Evolutionary conservation across 2,888 invertebrate genomes (phyloP).

Genomic region (Drosophila ezoana): DNA sequence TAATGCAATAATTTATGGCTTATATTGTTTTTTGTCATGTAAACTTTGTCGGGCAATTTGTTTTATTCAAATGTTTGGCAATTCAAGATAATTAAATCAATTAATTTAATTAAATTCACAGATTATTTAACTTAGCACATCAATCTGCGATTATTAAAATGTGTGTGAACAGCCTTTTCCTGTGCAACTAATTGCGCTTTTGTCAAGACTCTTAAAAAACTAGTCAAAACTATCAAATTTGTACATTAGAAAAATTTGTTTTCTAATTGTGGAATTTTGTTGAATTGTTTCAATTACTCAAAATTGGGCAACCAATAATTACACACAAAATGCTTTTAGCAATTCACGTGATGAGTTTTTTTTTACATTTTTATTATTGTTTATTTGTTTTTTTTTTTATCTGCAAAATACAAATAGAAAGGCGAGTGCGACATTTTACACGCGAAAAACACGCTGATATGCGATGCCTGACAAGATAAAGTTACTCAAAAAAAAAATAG

Average conservation of each 20-base stretch:
- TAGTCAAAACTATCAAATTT: slow-evolving; percentile 4
- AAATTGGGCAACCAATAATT: slow-evolving; percentile 14
- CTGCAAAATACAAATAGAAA: slow-evolving; percentile 35
- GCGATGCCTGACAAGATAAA: slow-evolving; percentile 53
- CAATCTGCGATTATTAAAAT: background rate
- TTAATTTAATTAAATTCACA: slow-evolving; percentile 5
- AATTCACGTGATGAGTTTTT: slow-evolving; percentile 39
- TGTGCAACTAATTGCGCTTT: slow-evolving; percentile 1
- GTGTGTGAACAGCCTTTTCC: slow-evolving; percentile 2
- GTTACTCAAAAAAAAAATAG: slow-evolving; percentile 41
- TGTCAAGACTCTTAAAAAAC: background rate
- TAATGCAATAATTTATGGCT: background rate
- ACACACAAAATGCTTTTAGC: slow-evolving; percentile 12
- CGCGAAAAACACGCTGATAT: slow-evolving; percentile 49
- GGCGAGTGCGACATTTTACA: slow-evolving; percentile 63
- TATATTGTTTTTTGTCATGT: background rate
- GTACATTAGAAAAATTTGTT: slow-evolving; percentile 10
- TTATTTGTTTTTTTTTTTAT: slow-evolving; percentile 33
- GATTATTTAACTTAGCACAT: slow-evolving; percentile 5
- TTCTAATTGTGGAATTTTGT: slow-evolving; percentile 9
- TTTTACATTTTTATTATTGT: slow-evolving; percentile 15
- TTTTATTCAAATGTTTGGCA: background rate
- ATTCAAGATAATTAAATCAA: slow-evolving; percentile 12
- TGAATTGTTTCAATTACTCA: too few relatives aligned
- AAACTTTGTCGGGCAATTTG: slow-evolving; percentile 10